These are phyloP conservation scores for Silurus asotus DNA, from an alignment of 2,113 vertebrate species.

Conservation along the genomic window DNA sequence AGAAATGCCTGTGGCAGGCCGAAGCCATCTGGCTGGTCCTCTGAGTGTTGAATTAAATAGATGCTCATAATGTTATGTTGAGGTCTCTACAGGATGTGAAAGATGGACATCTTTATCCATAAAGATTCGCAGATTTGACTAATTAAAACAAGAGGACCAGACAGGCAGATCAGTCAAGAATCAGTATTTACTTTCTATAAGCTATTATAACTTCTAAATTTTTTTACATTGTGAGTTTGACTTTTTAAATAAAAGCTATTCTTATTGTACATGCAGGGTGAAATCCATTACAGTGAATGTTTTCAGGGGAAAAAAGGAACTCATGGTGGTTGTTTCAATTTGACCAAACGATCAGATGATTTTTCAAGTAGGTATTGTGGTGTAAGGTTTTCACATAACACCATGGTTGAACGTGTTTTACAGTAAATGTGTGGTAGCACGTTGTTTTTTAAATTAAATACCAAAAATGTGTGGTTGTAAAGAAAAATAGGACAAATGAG, in stretches of 20 bases:
- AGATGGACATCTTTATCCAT: constrained; percentile 29
- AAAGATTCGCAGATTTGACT: constrained; percentile 55
- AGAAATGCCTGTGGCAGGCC: constrained; percentile 62
- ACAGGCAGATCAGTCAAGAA: constrained; percentile 57
- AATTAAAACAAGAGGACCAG: constrained; percentile 30
- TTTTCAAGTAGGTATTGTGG: neutral
- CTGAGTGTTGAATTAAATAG: constrained; percentile 47
- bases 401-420: neutral
- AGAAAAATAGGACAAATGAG: neutral
- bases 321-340: neutral
- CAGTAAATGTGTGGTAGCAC: neutral
- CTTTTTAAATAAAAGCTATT: neutral
- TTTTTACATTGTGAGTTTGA: neutral
- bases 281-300: neutral
- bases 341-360: neutral
- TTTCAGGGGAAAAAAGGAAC: neutral
- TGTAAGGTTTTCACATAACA: neutral
- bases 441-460: neutral
- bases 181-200: neutral
- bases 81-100: constrained; percentile 22
- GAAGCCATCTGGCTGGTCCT: constrained; percentile 66
- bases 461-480: neutral
- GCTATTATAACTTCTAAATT: too few species aligned
- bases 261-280: neutral
- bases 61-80: constrained; percentile 49